Base-by-base conservation (phyloP, 2,797 vertebrate genomes). In the Hybognathus amarus region DNA sequence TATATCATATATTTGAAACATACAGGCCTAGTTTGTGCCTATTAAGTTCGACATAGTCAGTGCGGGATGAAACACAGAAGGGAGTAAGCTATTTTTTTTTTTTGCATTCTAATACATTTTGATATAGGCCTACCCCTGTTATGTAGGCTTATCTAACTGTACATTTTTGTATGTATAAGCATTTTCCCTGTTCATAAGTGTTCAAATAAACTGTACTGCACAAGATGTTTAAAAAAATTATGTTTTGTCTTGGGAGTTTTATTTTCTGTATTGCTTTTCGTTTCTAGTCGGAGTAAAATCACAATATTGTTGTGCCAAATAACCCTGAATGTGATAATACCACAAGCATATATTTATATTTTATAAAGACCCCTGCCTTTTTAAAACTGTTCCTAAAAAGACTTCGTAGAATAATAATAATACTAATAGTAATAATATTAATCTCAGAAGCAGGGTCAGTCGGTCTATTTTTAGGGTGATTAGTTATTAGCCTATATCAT, bases 201-300 rank as follows among this genome's bases (percentile, higher is more conserved):
- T 33, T 64, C 6, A 73, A 81, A 81, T 73, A 64, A 81, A 69
- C 36, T 47, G 56, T 63, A 36, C 50, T 42, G 78, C 5, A 9
- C 38, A 22, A 59, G 40, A 61, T 36, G 54, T 63, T 30, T 59
- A 36, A 36, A 36, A 36, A 36, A 36, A 0, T 6, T 33, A 13
- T 30, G 15, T 54, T 22, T 59, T 30, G 66, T 11, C 12, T 70
- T 24, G 30, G n/a, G 2, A 5, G 2, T 59, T 71, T 73, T 63
- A 0, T 18, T 61, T 79, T 54, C 3, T 69, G n/a, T 36, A 33
- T 47, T 78, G 40, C 1, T 78, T 66, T 50, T 77, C 9, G 5
- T 64, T 33, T 77, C 40, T 22, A 17, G 12, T 8, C 15, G 11
- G 20, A n/a, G 38, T 69, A 7, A 40, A 13, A 56, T 20, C 2